Evolutionary conservation across 2,113 vertebrate species (phyloP).

Genomic region (Lagenorhynchus albirostris): DNA sequence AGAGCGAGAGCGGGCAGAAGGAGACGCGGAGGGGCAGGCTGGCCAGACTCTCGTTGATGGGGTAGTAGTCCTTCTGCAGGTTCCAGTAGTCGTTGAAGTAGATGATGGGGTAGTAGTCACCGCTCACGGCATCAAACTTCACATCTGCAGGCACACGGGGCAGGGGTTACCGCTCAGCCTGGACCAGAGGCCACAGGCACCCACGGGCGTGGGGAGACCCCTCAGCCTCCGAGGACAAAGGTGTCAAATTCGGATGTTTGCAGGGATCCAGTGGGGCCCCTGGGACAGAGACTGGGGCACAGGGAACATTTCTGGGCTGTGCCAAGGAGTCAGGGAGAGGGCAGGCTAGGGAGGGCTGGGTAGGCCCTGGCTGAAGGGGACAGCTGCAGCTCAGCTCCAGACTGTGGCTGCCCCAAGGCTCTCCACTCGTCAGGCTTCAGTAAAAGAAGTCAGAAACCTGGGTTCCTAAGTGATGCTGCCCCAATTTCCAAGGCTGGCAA

Average conservation of each 20-base stretch:
- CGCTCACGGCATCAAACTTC: constrained; percentile 95
- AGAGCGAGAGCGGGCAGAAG: constrained; percentile 94
- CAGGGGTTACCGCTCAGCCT: not conserved
- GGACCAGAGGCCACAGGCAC: rapidly evolving
- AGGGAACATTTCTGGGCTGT: not conserved
- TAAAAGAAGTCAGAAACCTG: not conserved
- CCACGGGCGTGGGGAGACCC: rapidly evolving
- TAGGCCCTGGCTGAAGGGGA: not conserved
- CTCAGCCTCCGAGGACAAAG: not conserved
- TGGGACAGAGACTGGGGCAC: not conserved
- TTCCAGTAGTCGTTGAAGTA: constrained; percentile 99
- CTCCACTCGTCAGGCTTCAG: not conserved
- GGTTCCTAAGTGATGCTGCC: not conserved
- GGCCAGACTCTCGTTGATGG: constrained; percentile 89
- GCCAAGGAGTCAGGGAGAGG: not conserved
- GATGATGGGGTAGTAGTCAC: constrained; percentile 95
- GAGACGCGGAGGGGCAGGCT: constrained; percentile 89
- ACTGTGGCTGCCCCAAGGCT: not conserved
- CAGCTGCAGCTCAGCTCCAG: not conserved
- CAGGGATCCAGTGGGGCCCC: not conserved
- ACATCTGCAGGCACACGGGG: constrained; percentile 83
- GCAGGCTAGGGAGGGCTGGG: not conserved
- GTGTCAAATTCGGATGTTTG: not conserved
- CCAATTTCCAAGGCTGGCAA: not conserved
- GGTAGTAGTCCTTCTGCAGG: constrained; percentile 95